phyloP scores from a whole-genome alignment of 2,888 invertebrate genomes.

The Thereva nobilitata region DNA sequence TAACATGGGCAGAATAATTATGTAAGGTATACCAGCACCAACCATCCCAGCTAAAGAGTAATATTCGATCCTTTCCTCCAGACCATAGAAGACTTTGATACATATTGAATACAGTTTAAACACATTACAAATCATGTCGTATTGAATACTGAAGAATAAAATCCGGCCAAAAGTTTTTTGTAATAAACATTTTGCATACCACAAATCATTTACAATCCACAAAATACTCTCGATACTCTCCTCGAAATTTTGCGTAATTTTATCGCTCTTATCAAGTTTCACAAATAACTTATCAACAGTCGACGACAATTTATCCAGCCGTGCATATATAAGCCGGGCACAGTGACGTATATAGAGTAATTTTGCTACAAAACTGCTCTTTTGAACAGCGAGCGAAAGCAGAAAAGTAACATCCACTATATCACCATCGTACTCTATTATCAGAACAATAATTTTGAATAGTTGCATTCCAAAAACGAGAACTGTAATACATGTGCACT shows the following conservation, averaged over 20 bases:
- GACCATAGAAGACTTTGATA: conserved; percentile 22
- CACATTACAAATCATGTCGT: conserved; percentile 29
- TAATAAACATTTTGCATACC: conserved; percentile 23
- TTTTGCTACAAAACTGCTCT: conserved; percentile 31
- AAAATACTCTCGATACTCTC: conserved; percentile 26
- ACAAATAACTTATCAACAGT: conserved; percentile 5
- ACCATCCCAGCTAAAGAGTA: conserved; percentile 17
- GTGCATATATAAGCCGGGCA: conserved; percentile 24
- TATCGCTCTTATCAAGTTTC: not conserved
- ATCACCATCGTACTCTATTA: not conserved
- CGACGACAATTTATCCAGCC: conserved; percentile 7
- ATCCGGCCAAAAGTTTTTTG: conserved; percentile 33
- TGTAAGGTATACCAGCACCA: conserved; percentile 33
- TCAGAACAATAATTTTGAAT: conserved; percentile 8
- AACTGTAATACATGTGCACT: not conserved
- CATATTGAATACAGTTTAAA: conserved; percentile 34
- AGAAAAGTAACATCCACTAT: conserved; percentile 32
- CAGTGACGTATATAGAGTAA: conserved; percentile 35
- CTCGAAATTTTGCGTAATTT: not conserved
- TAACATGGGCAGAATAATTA: conserved; percentile 30
- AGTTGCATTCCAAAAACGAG: not conserved
- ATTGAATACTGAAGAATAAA: conserved; percentile 31
- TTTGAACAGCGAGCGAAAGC: conserved; percentile 28
- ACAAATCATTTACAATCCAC: conserved; percentile 28
- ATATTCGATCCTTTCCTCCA: conserved; percentile 8